These are phyloP conservation scores for Ennomos erosarius DNA, from an alignment of 2,888 invertebrate species.

Conservation along the genomic window DNA sequence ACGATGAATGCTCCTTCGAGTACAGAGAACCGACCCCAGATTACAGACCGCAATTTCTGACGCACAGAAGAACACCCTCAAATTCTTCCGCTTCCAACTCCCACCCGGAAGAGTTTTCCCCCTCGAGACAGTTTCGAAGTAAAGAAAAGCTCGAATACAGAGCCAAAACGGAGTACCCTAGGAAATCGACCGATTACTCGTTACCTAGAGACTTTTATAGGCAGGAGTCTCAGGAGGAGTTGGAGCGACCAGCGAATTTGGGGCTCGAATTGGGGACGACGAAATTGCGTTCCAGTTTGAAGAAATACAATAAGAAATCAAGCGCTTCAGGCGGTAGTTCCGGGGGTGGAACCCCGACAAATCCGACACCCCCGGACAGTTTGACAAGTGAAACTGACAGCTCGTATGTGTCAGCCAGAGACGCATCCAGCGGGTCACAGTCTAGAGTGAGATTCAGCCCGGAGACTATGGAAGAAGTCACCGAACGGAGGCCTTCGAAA, in stretches of 20 bases:
- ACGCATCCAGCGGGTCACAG: constrained; percentile 88
- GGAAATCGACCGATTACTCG: constrained; percentile 69
- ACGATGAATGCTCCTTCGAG: constrained; percentile 74
- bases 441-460: constrained; percentile 92
- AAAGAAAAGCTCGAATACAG: constrained; percentile 66
- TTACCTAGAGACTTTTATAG: constrained; percentile 71
- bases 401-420: constrained; percentile 94
- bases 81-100: constrained; percentile 87
- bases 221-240: constrained; percentile 69
- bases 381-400: constrained; percentile 93
- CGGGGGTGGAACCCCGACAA: constrained; percentile 90
- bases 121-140: constrained; percentile 64
- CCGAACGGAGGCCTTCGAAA: constrained; percentile 62
- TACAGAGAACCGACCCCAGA: constrained; percentile 71
- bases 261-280: constrained; percentile 89
- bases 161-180: constrained; percentile 69
- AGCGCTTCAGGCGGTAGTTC: constrained; percentile 85
- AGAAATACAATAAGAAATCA: constrained; percentile 87
- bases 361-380: constrained; percentile 94
- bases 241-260: constrained; percentile 76
- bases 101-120: constrained; percentile 80
- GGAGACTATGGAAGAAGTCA: constrained; percentile 86
- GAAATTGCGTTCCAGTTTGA: constrained; percentile 91
- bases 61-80: constrained; percentile 91
- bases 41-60: constrained; percentile 69